Conservation (phyloP, 2,888 invertebrate genomes). For the Unio pictorum region DNA sequence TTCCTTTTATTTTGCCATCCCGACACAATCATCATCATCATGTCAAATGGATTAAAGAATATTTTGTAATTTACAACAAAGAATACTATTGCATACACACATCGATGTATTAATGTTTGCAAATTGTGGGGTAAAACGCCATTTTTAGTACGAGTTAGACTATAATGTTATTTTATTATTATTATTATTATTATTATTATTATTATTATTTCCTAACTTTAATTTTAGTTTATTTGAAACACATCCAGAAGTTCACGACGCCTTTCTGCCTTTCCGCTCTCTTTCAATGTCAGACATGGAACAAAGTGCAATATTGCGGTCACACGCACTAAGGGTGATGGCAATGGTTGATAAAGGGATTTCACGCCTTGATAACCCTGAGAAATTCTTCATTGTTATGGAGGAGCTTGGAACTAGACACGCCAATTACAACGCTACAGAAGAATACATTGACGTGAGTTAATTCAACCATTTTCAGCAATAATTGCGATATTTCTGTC, state of each 20-base stretch:
- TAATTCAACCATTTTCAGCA: too few species aligned
- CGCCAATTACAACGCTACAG: slow-evolving; percentile 73
- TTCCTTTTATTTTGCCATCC: too few species aligned
- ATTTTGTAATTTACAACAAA: too few species aligned
- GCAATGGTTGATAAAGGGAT: slow-evolving; percentile 75
- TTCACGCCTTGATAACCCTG: slow-evolving; percentile 73
- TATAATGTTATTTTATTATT: too few species aligned
- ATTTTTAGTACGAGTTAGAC: too few species aligned
- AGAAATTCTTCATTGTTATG: slow-evolving; percentile 72
- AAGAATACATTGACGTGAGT: slow-evolving; percentile 75
- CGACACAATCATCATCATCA: too few species aligned
- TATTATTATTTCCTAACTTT: not conserved
- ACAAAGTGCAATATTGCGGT: slow-evolving; percentile 73
- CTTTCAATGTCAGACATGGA: slow-evolving; percentile 72
- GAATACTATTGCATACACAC: too few species aligned
- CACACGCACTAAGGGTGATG: slow-evolving; percentile 75
- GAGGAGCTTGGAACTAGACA: slow-evolving; percentile 73
- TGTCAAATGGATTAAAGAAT: too few species aligned
- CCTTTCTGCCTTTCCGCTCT: slow-evolving; percentile 74
- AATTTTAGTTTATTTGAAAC: slow-evolving; percentile 74
- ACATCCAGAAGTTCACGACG: slow-evolving; percentile 75
- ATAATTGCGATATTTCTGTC: too few species aligned
- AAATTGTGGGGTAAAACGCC: too few species aligned
- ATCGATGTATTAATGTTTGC: too few species aligned
- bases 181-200: not conserved